Evolutionary conservation across 2,797 vertebrate genomes (phyloP).

Genomic region (Apogon talboti): DNA sequence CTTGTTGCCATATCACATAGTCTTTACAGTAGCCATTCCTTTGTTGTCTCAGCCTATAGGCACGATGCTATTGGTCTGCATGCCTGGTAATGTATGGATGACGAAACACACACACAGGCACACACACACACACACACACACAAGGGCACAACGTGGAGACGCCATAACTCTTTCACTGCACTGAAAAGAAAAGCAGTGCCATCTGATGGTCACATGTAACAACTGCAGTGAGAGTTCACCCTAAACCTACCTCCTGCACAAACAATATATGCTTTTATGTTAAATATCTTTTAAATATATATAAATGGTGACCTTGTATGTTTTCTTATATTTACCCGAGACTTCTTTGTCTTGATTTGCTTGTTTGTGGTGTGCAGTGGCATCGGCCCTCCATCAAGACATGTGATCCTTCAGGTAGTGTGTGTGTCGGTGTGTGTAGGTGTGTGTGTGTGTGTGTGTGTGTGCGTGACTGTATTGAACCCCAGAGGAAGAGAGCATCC

Average conservation of each 20-base stretch:
- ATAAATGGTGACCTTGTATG: no score
- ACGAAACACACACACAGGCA: constrained; percentile 50
- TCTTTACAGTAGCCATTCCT: constrained; percentile 45
- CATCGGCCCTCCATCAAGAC: constrained; percentile 1
- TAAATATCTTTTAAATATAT: neutral
- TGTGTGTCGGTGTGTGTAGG: neutral
- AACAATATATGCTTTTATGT: neutral
- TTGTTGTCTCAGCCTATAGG: constrained; percentile 73
- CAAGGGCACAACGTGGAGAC: constrained; percentile 14
- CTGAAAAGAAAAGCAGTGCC: constrained; percentile 71
- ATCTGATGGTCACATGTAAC: constrained; percentile 63
- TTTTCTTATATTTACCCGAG: neutral
- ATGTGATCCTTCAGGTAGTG: constrained; percentile 7
- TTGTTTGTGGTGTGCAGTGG: neutral
- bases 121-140: constrained; percentile 37
- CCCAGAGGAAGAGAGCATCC: constrained; percentile 36
- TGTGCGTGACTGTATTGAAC: constrained; percentile 29
- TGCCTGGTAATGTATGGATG: constrained; percentile 67
- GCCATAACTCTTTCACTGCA: constrained; percentile 18
- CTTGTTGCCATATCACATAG: constrained; percentile 50
- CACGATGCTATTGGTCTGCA: constrained; percentile 45
- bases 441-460: neutral
- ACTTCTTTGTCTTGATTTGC: constrained; percentile 2
- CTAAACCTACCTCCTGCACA: neutral
- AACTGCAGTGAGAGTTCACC: constrained; percentile 36